Base-by-base conservation (phyloP, 1,140 invertebrate genomes). In the Dendroctonus ponderosae region DNA sequence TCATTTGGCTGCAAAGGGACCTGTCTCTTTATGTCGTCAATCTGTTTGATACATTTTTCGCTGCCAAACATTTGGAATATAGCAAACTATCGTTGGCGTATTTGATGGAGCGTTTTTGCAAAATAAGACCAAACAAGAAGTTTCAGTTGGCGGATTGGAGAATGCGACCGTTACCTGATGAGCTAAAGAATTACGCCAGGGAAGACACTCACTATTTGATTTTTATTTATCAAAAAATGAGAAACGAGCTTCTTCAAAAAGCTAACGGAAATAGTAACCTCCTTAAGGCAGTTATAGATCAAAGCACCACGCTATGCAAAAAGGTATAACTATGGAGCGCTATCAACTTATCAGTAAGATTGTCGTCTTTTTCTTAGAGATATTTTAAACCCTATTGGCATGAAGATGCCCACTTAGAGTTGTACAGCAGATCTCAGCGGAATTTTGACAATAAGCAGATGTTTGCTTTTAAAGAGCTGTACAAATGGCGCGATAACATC, bases 101-200 rank as follows among this genome's bases (percentile, higher is more conserved):
- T 79, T 79, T 99, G 3, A 78, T 99, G 7, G 83, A 88, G 68
- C 80, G 84, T 46, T 97, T 93, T 77, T 96, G 94, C 76, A 80
- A 86, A 15, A 80, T 96, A 9, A 80, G 87, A 69, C 84, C 90
- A 1, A 89, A 98, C 74, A 99, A 99, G 80, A 86, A 89, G 62
- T 95, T 91, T 78, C 97, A 98, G 78, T 78, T 96, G 40, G 94
- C 96, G 3, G 97, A 99, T 80, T 99, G 97, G 97, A 87, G 97
- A 66, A 92, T 97, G 26, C 84, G 94, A 53, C 97, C 97, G 0
- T 79, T 99, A 41, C 91, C 93, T 0, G 82, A 87, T 38, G 89
- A 93, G 72, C 83, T 98, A 71, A 80, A 93, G 2, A 82, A 87
- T 61, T 99, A 99, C 81, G 97, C 97, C 0, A 83, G 96, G 39